A percentile compares a stretch with the other conserved stretches of the same genome.
Conservation (phyloP, 2,113 vertebrate species). For the Menidia beryllina region DNA sequence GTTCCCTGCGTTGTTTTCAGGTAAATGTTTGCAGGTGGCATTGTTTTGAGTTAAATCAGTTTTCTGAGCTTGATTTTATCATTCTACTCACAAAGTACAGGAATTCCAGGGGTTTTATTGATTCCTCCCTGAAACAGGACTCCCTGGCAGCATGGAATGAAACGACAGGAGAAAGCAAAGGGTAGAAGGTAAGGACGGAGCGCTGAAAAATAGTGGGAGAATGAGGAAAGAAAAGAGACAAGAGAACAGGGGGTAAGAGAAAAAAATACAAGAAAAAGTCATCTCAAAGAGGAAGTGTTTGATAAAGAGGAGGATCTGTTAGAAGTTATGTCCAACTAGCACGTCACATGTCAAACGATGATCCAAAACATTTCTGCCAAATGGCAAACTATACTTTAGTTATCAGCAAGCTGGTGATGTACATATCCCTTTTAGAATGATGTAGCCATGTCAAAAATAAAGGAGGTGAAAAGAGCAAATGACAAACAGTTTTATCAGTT, state of each 20-base stretch:
- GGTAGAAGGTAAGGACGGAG: conserved; percentile 11
- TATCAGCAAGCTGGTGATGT: conserved; percentile 42
- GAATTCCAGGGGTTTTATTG: conserved; percentile 21
- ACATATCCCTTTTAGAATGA: conserved; percentile 25
- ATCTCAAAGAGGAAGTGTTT: conserved; percentile 41
- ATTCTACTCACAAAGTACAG: conserved; percentile 18
- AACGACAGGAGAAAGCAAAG: conserved; percentile 9
- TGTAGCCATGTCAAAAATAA: conserved; percentile 31
- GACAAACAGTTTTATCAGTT: conserved; percentile 13
- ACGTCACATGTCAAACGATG: conserved; percentile 46
- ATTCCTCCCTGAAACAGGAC: conserved; percentile 32
- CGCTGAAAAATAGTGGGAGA: neutral
- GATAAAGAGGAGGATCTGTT: conserved; percentile 55
- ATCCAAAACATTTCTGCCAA: conserved; percentile 58
- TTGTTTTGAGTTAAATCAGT: conserved; percentile 36
- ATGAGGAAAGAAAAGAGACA: neutral
- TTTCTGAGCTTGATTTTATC: conserved; percentile 30
- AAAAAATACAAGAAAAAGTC: conserved; percentile 7
- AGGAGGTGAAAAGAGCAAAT: conserved; percentile 30
- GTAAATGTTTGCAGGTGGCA: conserved; percentile 42
- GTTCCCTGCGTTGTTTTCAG: conserved; percentile 10
- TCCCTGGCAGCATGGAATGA: conserved; percentile 9
- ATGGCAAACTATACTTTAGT: conserved; percentile 39
- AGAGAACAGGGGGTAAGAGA: neutral
- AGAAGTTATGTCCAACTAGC: conserved; percentile 36